phyloP scores from a whole-genome alignment of 2,113 vertebrate genomes.

The Cyprinodon variegatus region DNA sequence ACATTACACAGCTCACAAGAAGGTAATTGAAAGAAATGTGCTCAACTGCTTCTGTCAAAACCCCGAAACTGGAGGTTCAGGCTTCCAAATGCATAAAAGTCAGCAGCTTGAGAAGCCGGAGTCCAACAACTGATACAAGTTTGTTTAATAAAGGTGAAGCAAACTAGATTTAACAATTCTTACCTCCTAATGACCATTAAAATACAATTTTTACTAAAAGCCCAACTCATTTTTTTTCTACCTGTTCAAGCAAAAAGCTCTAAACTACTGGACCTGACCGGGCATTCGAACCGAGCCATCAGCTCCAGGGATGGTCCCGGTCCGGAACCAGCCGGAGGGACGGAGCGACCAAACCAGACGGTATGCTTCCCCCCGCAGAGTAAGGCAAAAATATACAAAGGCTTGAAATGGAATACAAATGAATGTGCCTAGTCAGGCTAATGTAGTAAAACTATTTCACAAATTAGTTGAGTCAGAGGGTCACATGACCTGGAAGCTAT shows the following conservation, averaged over 20 bases:
- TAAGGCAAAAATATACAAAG: too few species aligned
- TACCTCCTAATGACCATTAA: constrained; percentile 58
- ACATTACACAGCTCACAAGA: constrained; percentile 55
- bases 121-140: constrained; percentile 56
- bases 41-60: constrained; percentile 60
- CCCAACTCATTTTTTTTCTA: constrained; percentile 20
- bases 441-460: too few species aligned
- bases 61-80: constrained; percentile 22
- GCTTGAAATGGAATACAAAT: too few species aligned
- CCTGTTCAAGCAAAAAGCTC: constrained; percentile 43
- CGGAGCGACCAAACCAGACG: too few species aligned
- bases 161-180: constrained; percentile 64
- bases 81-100: constrained; percentile 53
- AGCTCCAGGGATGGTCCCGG: too few species aligned
- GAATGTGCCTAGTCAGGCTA: too few species aligned
- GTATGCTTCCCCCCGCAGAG: too few species aligned
- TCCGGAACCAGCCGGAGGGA: too few species aligned
- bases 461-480: too few species aligned
- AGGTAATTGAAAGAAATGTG: constrained; percentile 55
- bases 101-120: constrained; percentile 27
- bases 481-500: too few species aligned
- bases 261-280: too few species aligned
- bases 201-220: constrained; percentile 58
- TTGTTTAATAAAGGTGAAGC: constrained; percentile 66
- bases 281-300: too few species aligned